A percentile compares a stretch with the other conserved stretches of the same genome.
Evolutionary conservation across 2,113 vertebrate species (phyloP).

Genomic region (Cynoglossus semilaevis): DNA sequence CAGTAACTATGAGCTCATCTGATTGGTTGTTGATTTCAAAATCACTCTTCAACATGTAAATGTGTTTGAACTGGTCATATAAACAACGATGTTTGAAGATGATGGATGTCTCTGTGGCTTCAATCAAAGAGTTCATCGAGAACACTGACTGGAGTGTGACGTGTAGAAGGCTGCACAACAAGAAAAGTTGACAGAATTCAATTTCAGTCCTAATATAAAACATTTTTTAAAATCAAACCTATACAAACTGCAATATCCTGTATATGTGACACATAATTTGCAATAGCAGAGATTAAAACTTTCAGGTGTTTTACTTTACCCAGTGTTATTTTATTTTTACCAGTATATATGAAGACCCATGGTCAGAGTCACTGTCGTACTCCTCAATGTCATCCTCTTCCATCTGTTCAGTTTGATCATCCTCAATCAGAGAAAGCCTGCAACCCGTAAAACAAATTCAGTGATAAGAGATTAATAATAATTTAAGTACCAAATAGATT

Average conservation of each 20-base stretch:
- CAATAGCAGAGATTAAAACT: too few species aligned
- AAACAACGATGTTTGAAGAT: background rate
- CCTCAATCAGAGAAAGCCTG: constrained; percentile 72
- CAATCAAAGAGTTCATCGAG: constrained; percentile 78
- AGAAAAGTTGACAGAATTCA: background rate
- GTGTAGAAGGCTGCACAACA: constrained; percentile 68
- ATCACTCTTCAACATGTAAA: too few species aligned
- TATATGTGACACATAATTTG: too few species aligned
- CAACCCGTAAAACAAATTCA: too few species aligned
- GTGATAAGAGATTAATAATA: too few species aligned
- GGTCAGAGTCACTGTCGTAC: constrained; percentile 49
- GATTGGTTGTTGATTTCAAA: background rate
- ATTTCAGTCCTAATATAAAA: background rate
- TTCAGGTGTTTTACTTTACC: rapidly evolving
- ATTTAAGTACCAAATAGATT: too few species aligned
- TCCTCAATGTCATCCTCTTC: constrained; percentile 58
- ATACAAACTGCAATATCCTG: background rate
- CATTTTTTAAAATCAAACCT: background rate
- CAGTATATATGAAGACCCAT: constrained; percentile 44
- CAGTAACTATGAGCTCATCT: background rate
- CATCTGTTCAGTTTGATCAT: constrained; percentile 42
- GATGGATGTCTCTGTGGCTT: background rate
- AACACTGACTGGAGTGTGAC: constrained; percentile 51
- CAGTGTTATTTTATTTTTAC: constrained; percentile 46
- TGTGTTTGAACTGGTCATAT: background rate